Conservation (phyloP, 2,888 invertebrate genomes). For the Anthoptus insignis region DNA sequence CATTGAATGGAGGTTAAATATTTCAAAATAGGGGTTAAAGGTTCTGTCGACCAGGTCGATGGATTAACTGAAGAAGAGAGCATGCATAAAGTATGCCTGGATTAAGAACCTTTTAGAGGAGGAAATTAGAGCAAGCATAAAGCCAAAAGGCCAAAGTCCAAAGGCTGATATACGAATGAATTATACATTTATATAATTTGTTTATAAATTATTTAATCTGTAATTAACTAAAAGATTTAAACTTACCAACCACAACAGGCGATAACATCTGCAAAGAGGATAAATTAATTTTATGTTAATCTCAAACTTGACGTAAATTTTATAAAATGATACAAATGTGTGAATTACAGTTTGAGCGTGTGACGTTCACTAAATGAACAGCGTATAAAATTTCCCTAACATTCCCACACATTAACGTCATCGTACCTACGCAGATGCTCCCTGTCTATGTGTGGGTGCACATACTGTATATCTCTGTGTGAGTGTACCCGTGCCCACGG, state of each 20-base stretch:
- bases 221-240: not conserved
- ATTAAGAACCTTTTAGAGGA: too few relatives aligned
- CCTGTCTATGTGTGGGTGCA: conserved; percentile 48
- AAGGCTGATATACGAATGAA: too few relatives aligned
- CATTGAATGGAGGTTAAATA: too few relatives aligned
- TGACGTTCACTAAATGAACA: conserved; percentile 71
- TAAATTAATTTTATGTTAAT: conserved; percentile 71
- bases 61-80: too few relatives aligned
- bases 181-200: conserved; percentile 1
- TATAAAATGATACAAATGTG: conserved; percentile 79
- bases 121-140: too few relatives aligned
- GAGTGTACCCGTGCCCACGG: conserved; percentile 64
- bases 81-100: too few relatives aligned
- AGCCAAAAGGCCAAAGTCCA: too few relatives aligned
- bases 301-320: conserved; percentile 68
- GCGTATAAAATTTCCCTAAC: conserved; percentile 82
- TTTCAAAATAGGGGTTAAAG: too few relatives aligned
- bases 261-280: conserved; percentile 57
- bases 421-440: conserved; percentile 65
- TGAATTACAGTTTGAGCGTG: conserved; percentile 75
- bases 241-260: conserved; percentile 17
- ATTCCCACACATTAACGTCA: conserved; percentile 76
- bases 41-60: too few relatives aligned
- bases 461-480: conserved; percentile 63
- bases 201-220: not conserved